phyloP scores from a whole-genome alignment of 2,797 vertebrate species.

The Enteromius viviparus region DNA sequence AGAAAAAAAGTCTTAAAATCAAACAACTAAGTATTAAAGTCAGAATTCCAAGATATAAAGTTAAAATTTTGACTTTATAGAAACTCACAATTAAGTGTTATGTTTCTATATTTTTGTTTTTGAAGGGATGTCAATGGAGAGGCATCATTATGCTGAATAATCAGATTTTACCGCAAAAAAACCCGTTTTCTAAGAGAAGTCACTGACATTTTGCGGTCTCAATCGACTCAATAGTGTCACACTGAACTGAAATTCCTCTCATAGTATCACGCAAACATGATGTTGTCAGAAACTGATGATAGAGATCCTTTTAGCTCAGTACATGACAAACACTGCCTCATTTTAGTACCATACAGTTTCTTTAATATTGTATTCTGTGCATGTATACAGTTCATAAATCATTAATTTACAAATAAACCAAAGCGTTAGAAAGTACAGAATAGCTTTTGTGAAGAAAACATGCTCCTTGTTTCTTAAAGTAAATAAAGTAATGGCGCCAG shows the following conservation, averaged over 20 bases:
- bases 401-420: slow-evolving; percentile 42
- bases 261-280: neutral
- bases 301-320: neutral
- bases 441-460: slow-evolving; percentile 1
- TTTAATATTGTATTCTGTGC: slow-evolving; percentile 46
- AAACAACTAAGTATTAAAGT: too few relatives aligned
- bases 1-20: too few relatives aligned
- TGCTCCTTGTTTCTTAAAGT: neutral
- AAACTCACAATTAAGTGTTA: too few relatives aligned
- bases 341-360: slow-evolving; percentile 28
- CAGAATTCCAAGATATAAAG: too few relatives aligned
- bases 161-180: neutral
- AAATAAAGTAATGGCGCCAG: neutral
- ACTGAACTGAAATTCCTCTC: neutral
- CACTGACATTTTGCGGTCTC: neutral
- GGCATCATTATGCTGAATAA: neutral
- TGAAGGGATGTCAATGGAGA: neutral
- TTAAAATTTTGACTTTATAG: too few relatives aligned
- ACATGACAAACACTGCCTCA: neutral
- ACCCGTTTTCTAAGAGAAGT: neutral
- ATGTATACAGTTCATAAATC: slow-evolving; percentile 42
- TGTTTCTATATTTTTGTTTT: neutral
- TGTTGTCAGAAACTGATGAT: neutral
- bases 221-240: too few relatives aligned
- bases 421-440: neutral